Evolutionary conservation across 35 echinoderm and acorn worm genomes (phyloP).

Genomic region (Stichopus chloronotus): DNA sequence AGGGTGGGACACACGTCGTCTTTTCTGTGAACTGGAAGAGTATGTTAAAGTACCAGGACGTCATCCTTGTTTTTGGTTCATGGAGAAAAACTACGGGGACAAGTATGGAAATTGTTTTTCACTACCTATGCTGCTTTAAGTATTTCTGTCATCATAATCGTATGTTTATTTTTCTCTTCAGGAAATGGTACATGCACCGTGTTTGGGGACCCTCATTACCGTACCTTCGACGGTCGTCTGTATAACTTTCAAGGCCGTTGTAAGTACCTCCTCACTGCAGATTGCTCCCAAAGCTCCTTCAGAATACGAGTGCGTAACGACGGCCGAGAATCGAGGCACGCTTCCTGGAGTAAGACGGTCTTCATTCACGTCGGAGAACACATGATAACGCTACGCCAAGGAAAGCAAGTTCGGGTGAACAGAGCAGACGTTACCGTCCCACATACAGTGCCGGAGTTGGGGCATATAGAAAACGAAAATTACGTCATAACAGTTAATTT

Average conservation of each 20-base stretch:
- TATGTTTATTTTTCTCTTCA: not conserved
- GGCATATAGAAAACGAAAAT: constrained; percentile 40
- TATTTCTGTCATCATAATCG: too few species aligned
- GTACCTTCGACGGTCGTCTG: constrained; percentile 83
- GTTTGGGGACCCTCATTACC: constrained; percentile 97
- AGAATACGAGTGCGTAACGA: constrained; percentile 89
- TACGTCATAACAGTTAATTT: constrained; percentile 51
- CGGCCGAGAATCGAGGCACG: constrained; percentile 67
- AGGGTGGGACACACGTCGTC: too few species aligned
- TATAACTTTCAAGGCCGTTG: constrained; percentile 94
- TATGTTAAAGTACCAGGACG: too few species aligned
- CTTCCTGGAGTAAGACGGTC: constrained; percentile 93
- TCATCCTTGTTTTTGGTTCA: too few species aligned
- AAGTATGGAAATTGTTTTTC: too few species aligned
- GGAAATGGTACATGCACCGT: constrained; percentile 93
- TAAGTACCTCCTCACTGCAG: constrained; percentile 84
- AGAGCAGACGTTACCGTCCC: constrained; percentile 67
- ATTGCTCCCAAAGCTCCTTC: constrained; percentile 76
- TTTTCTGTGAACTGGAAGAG: too few species aligned
- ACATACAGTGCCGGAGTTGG: constrained; percentile 33
- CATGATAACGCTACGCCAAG: constrained; percentile 78
- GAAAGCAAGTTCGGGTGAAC: constrained; percentile 80
- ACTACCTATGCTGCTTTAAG: too few species aligned
- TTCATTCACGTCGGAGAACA: constrained; percentile 73
- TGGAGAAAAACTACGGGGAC: too few species aligned